phyloP scores from a whole-genome alignment of 1,140 invertebrate genomes.

The Calephelis virginiensis region DNA sequence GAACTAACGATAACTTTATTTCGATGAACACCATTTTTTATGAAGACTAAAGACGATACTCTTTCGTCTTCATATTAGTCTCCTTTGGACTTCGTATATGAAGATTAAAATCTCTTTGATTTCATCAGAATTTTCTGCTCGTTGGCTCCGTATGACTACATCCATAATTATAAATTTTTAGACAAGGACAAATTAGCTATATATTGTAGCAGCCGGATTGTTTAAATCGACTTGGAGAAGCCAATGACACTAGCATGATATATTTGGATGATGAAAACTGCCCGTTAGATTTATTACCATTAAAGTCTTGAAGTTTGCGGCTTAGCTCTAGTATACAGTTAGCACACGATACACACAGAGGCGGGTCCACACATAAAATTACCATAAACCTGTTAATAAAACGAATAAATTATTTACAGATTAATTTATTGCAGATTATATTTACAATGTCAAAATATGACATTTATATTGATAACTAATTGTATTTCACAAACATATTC shows the following conservation, averaged over 20 bases:
- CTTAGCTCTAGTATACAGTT: slow-evolving; percentile 33
- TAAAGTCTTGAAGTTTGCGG: slow-evolving; percentile 53
- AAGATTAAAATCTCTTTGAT: no score
- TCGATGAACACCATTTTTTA: no score
- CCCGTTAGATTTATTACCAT: slow-evolving; percentile 54
- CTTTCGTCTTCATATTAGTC: no score
- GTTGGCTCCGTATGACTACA: neutral
- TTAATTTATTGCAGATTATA: slow-evolving; percentile 53
- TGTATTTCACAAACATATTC: slow-evolving; percentile 17
- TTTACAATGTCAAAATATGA: slow-evolving; percentile 30
- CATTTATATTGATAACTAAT: slow-evolving; percentile 32
- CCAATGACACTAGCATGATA: slow-evolving; percentile 3
- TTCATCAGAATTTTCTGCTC: no score
- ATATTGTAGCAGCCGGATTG: neutral
- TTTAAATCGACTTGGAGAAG: slow-evolving; percentile 1
- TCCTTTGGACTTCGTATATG: no score
- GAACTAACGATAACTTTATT: no score
- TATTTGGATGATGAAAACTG: neutral
- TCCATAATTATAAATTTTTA: neutral
- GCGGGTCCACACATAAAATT: slow-evolving; percentile 60
- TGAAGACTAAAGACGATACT: no score
- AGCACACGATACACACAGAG: slow-evolving; percentile 33
- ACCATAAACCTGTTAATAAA: slow-evolving; percentile 62
- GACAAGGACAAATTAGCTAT: neutral
- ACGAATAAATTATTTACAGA: slow-evolving; percentile 55